Base-by-base conservation (phyloP, 2,888 invertebrate species). In the Altica lythri region DNA sequence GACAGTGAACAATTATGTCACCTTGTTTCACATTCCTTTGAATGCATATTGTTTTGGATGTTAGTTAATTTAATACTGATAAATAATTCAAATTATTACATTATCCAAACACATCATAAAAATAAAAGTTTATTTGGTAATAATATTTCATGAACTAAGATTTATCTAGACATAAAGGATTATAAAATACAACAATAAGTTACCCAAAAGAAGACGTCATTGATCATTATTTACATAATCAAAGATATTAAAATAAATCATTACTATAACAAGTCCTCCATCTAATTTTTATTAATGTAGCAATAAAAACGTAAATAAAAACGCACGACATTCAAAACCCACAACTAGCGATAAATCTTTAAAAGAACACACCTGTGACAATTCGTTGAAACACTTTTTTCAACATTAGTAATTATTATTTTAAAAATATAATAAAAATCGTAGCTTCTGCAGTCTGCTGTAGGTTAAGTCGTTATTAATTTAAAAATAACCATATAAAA, bases 301-400 rank as follows among this genome's bases (percentile, higher is more conserved):
- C 19, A 37, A 47, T 47, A 47, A 47, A 47, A 37, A 44, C 16
- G 40, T 40, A 19, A 46, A 46, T 46, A 34, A 22, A 46, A 34
- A 46, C 4, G 14, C 8, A 14, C 13, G 22, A 37, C 16, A 18
- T 10, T 10, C 4, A 27, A 35, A 47, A 47, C 37, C 46, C 35
- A 46, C 46, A 22, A 47, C 35, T 10, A 17, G 25, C 34, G 10
- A 37, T 47, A 47, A 47, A 47, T 47, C 37, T 27, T 37, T 37
- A 2, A n/a, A 14, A 4, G 10, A 27, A 12, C 17, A 9, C 25
- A 25, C 35, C 46, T 46, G 37, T 46, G 35, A 22, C 35, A 37
- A 37, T 35, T 47, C 17, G 25, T 35, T 16, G 19, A 16, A 22
- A 46, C 22, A 13, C 17, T 19, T n/a, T 34, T 46, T 46, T 35